Base-by-base conservation (phyloP, 2,888 invertebrate species). In the Amblyjoppa proteus region DNA sequence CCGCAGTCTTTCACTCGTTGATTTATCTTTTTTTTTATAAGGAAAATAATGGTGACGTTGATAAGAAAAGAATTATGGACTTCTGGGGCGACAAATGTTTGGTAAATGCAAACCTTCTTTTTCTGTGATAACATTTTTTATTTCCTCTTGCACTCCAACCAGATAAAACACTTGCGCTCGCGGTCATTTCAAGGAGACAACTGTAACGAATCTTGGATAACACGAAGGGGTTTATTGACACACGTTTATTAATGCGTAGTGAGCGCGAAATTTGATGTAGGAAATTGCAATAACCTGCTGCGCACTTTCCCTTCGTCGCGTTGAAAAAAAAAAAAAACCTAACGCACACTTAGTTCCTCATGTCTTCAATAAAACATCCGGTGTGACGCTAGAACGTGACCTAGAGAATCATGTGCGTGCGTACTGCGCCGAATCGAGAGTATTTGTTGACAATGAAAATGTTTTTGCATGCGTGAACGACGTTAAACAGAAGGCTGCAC, bases 391-490 rank as follows among this genome's bases (percentile, higher is more conserved):
- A 34, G 13, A 20, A 13, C 64, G 56, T 28, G 75, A 76, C 64
- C 25, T 61, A 83, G 61, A 69, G 38, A 20, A 16, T 69, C 41
- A 74, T 41, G 31, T 20, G 69, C 38, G n/a, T 74, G 41, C n/a
- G 1, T 25, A 25, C 51, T 16, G 3, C 7, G 31, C 11, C 25
- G 38, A 49, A 2, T 56, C 7, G 25, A 25, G 64, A 20, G n/a
- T 49, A 16, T 78, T 78, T 70, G 61, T 77, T 53, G 41, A 34
- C 34, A 70, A 66, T 78, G 53, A 69, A 78, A 78, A 78, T 78
- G 28, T 77, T 79, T 69, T 51, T 31, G 68, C 64, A 56, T 45
- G 53, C n/a, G 69, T 61, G 31, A 25, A 49, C 28, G 58, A 51
- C 34, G n/a, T 51, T 45, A 49, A 49, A 28, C 64, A 45, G 49